These are phyloP conservation scores for Platichthys stellatus DNA, from an alignment of 2,113 vertebrate genomes.

Conservation along the genomic window DNA sequence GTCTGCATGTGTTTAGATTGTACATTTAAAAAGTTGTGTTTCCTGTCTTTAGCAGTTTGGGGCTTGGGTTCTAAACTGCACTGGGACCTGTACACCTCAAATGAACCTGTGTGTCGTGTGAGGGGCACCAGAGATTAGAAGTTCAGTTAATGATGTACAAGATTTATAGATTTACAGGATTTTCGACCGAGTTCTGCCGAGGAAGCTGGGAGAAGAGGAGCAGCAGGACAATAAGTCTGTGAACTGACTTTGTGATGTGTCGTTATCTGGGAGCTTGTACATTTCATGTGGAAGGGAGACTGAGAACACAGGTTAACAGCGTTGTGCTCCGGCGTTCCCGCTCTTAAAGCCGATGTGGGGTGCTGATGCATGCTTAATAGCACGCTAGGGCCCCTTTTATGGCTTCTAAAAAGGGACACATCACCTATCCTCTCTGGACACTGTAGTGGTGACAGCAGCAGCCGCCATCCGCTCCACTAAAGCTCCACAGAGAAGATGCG, in stretches of 20 bases:
- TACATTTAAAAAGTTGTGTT: neutral
- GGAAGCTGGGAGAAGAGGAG: neutral
- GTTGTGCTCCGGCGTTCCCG: constrained; percentile 25
- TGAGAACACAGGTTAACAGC: constrained; percentile 51
- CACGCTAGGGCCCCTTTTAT: constrained; percentile 60
- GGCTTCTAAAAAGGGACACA: constrained; percentile 71
- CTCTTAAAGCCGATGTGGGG: constrained; percentile 43
- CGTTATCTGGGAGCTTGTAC: constrained; percentile 17
- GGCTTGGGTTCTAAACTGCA: neutral
- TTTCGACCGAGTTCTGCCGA: constrained; percentile 1
- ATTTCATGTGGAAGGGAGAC: constrained; percentile 42
- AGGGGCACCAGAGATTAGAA: too few species aligned
- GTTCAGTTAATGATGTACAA: constrained; percentile 1
- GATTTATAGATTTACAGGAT: neutral
- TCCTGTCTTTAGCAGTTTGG: neutral
- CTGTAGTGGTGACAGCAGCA: constrained; percentile 56
- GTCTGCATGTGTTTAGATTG: neutral
- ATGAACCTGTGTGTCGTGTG: too few species aligned
- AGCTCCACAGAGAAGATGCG: constrained; percentile 13
- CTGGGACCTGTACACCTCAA: too few species aligned
- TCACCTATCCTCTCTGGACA: constrained; percentile 52
- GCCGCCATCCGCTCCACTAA: constrained; percentile 29
- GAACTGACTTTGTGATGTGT: constrained; percentile 23
- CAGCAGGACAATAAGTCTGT: constrained; percentile 4
- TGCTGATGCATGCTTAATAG: constrained; percentile 71